These are phyloP conservation scores for Petromus typicus DNA, from an alignment of 2,113 vertebrate genomes.

Conservation along the genomic window DNA sequence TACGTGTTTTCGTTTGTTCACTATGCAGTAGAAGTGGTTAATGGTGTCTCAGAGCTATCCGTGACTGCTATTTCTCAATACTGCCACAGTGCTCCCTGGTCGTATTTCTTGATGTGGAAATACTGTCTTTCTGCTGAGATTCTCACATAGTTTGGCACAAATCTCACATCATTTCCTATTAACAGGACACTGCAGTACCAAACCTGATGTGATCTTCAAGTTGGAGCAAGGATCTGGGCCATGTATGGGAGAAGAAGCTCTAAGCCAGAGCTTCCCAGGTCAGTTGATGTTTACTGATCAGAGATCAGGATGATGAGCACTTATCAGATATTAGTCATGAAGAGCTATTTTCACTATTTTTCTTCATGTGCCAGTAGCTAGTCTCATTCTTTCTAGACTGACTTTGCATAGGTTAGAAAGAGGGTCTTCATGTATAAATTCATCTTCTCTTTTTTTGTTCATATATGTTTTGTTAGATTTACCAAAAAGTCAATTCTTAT, in stretches of 20 bases:
- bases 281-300: neutral
- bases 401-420: neutral
- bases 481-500: neutral
- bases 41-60: too few species aligned
- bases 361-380: neutral
- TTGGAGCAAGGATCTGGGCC: slow-evolving; percentile 38
- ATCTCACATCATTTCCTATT: neutral
- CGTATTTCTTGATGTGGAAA: neutral
- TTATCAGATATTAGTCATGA: neutral
- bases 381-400: neutral
- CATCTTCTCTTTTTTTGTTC: neutral
- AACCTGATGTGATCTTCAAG: slow-evolving; percentile 54
- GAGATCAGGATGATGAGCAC: neutral
- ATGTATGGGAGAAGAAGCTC: neutral
- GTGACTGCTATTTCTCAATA: too few species aligned
- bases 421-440: neutral
- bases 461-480: neutral
- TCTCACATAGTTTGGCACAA: neutral
- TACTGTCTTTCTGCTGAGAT: neutral
- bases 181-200: slow-evolving; percentile 23
- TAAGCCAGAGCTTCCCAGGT: neutral
- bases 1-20: too few species aligned
- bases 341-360: neutral
- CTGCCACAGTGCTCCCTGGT: too few species aligned
- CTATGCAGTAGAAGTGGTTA: too few species aligned